Evolutionary conservation across 2,797 vertebrate species (phyloP).

Genomic region (Zalophus californianus): DNA sequence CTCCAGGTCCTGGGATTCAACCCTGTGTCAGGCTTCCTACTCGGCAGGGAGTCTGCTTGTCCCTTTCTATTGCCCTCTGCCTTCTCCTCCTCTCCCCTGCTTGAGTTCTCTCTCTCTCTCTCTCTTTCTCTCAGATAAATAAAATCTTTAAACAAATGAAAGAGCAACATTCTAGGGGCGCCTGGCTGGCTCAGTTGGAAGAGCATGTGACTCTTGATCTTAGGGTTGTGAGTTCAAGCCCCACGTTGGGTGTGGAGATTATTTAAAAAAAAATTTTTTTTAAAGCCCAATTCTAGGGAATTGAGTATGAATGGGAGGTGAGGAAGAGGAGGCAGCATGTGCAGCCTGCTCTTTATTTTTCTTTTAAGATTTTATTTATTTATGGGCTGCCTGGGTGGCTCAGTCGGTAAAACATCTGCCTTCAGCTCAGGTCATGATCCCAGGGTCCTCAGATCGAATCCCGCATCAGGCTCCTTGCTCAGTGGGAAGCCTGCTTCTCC

Average conservation of each 20-base stretch:
- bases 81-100: not conserved
- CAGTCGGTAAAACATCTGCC: too few relatives aligned
- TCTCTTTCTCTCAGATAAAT: not conserved
- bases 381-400: too few relatives aligned
- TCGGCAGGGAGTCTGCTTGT: not conserved
- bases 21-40: not conserved
- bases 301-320: not conserved
- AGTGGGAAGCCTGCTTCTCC: too few relatives aligned
- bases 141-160: not conserved
- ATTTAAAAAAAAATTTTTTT: not conserved
- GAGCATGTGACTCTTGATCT: not conserved
- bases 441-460: too few relatives aligned
- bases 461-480: too few relatives aligned
- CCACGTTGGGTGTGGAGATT: not conserved
- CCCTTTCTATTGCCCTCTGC: not conserved
- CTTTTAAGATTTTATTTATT: too few relatives aligned
- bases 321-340: not conserved
- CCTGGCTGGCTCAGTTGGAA: not conserved
- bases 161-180: not conserved
- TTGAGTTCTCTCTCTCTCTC: too few relatives aligned
- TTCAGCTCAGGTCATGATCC: too few relatives aligned
- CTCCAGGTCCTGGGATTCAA: not conserved
- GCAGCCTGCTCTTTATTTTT: not conserved
- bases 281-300: not conserved
- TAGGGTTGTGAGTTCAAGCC: not conserved